phyloP scores from a whole-genome alignment of 2,113 vertebrate species.

The Prolemur simus region DNA sequence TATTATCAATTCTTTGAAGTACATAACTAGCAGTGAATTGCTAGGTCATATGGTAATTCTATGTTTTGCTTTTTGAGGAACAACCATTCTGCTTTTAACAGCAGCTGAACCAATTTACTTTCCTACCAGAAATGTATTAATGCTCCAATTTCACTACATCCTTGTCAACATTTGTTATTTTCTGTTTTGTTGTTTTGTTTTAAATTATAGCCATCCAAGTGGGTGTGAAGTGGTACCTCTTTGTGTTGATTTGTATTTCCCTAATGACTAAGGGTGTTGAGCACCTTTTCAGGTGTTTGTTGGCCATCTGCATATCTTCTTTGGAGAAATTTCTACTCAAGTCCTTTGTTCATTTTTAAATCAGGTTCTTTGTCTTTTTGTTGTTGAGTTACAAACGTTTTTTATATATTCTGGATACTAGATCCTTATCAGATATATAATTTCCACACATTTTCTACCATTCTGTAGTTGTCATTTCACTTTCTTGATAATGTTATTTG shows the following conservation, averaged over 20 bases:
- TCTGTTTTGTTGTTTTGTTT: not conserved
- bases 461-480: not conserved
- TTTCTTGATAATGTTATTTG: not conserved
- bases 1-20: not conserved
- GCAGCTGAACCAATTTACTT: not conserved
- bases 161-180: not conserved
- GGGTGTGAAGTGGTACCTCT: not conserved
- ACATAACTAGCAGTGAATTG: not conserved
- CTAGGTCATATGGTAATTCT: not conserved
- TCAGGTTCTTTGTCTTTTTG: not conserved
- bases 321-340: not conserved
- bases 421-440: not conserved
- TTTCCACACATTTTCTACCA: not conserved
- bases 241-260: not conserved
- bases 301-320: not conserved
- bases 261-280: not conserved
- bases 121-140: not conserved
- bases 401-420: not conserved
- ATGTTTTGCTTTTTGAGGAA: not conserved
- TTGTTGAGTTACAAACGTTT: not conserved
- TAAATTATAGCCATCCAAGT: not conserved
- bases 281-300: not conserved
- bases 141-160: not conserved
- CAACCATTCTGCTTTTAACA: not conserved
- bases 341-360: not conserved